A percentile compares a stretch with the other conserved stretches of the same genome.
phyloP scores from a whole-genome alignment of 2,888 invertebrate species.

The Athrips mouffetella region DNA sequence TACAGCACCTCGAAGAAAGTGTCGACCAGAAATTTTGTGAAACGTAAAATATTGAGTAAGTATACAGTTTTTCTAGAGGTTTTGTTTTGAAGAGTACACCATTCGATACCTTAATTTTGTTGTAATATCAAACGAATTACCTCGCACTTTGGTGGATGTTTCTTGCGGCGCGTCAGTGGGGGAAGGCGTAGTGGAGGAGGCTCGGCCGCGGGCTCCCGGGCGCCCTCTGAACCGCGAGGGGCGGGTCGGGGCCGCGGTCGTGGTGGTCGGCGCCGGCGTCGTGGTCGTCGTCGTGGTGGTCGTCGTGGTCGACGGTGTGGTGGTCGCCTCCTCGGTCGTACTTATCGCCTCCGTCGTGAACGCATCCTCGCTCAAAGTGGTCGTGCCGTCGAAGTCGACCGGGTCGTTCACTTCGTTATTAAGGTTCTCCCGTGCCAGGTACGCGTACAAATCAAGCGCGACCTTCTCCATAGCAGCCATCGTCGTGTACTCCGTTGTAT shows the following conservation, averaged over 20 bases:
- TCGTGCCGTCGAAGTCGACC: slow-evolving; percentile 55
- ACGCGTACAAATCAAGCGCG: slow-evolving; percentile 89
- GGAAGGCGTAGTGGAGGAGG: slow-evolving; percentile 57
- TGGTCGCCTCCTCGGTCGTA: slow-evolving; percentile 71
- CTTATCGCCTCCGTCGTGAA: slow-evolving; percentile 68
- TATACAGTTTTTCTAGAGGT: no score
- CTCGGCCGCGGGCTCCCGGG: slow-evolving; percentile 61
- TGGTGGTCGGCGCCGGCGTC: slow-evolving; percentile 72
- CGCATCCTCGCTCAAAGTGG: slow-evolving; percentile 48
- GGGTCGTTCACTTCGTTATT: slow-evolving; percentile 76
- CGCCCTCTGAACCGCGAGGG: slow-evolving; percentile 68
- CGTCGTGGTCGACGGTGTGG: slow-evolving; percentile 76
- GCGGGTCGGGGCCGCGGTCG: slow-evolving; percentile 58
- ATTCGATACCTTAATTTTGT: not conserved
- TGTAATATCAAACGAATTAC: slow-evolving; percentile 38
- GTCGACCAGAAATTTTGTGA: no score
- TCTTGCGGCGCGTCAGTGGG: slow-evolving; percentile 67
- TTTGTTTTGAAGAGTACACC: not conserved
- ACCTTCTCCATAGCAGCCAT: slow-evolving; percentile 88
- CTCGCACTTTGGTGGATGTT: slow-evolving; percentile 69
- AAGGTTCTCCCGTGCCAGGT: slow-evolving; percentile 81
- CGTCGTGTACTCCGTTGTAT: slow-evolving; percentile 80
- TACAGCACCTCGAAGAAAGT: no score
- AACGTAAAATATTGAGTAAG: no score
- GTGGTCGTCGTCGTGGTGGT: slow-evolving; percentile 78